Evolutionary conservation across 2,797 vertebrate genomes (phyloP).

Genomic region (Spinibarbus caldwelli): DNA sequence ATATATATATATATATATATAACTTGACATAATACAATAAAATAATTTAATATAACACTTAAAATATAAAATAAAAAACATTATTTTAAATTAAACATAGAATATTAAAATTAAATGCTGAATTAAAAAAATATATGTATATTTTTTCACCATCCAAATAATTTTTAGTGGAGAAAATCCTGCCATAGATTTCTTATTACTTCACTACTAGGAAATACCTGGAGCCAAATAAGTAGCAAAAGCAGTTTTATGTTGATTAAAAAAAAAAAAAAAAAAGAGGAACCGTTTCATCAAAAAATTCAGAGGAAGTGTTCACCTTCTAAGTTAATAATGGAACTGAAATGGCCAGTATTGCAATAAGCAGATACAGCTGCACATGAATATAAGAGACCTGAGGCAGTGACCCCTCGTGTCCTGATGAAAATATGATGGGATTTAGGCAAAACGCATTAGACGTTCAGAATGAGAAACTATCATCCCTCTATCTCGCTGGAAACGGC

Average conservation of each 20-base stretch:
- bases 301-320: neutral
- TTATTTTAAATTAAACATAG: neutral
- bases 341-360: constrained; percentile 4
- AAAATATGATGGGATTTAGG: constrained; percentile 29
- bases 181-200: neutral
- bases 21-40: neutral
- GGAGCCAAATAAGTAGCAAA: neutral
- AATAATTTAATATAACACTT: too few species aligned
- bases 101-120: neutral
- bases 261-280: neutral
- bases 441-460: constrained; percentile 2
- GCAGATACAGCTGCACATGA: neutral
- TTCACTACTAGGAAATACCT: neutral
- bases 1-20: neutral
- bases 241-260: neutral
- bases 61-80: neutral
- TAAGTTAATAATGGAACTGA: constrained; percentile 13
- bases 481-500: constrained; percentile 42
- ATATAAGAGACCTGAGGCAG: constrained; percentile 22
- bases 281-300: neutral
- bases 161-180: neutral
- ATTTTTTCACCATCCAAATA: neutral
- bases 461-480: constrained; percentile 32
- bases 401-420: constrained; percentile 22
- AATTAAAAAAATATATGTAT: neutral